Conservation (phyloP, 2,797 vertebrate genomes). For the Tadarida brasiliensis region DNA sequence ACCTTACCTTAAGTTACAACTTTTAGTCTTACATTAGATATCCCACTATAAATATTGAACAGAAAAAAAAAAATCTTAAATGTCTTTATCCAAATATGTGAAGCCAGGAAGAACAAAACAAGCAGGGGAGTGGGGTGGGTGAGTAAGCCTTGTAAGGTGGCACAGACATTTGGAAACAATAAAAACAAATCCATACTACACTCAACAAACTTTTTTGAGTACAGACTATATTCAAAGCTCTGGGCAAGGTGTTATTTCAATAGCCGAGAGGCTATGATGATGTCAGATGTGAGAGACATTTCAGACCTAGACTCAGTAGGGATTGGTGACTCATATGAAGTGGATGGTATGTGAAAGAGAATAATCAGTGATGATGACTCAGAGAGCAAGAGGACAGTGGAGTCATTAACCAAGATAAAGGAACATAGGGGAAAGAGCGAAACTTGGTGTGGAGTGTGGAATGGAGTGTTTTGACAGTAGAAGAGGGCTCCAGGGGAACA, state of each 20-base stretch:
- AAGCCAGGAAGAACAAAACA: not conserved
- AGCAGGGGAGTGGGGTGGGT: not conserved
- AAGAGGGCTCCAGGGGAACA: not conserved
- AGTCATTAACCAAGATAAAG: not conserved
- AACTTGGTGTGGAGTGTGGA: rapidly evolving
- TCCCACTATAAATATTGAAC: not conserved
- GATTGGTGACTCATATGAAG: not conserved
- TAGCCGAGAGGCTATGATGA: not conserved
- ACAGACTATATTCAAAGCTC: not conserved
- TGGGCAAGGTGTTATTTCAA: not conserved
- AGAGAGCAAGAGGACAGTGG: not conserved
- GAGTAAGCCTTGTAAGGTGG: not conserved
- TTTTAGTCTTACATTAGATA: not conserved
- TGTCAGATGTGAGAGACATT: not conserved
- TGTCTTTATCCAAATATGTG: not conserved
- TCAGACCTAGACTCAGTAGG: not conserved
- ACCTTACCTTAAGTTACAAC: not conserved
- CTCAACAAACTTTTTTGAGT: not conserved
- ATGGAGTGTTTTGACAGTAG: not conserved
- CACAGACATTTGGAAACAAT: not conserved
- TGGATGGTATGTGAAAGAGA: not conserved
- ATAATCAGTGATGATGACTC: not conserved
- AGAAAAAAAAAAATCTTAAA: not conserved
- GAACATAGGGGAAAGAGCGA: not conserved
- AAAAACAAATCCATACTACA: not conserved